Base-by-base conservation (phyloP, 2,888 invertebrate genomes). In the Drosophila rubida region DNA sequence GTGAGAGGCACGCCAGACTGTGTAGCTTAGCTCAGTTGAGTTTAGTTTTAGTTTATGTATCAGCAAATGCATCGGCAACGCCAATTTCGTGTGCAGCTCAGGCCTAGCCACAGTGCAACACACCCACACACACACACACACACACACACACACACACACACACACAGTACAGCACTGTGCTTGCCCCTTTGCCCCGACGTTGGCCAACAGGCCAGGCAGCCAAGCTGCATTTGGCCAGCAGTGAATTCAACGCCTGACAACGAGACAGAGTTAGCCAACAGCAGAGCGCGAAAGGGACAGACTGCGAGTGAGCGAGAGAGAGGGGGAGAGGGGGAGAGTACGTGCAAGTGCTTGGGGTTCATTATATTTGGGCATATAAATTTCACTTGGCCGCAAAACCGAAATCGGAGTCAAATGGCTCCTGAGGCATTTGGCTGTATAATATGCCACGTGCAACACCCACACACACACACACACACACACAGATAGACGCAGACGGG, bases 281-380 rank as follows among this genome's bases (percentile, higher is more conserved):
- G 9, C n/a, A 0, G 14, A 0, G 49, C 22, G 11, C 7, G 32
- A 23, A 16, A 22, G 22, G 4, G 27, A 23, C 30, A 32, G 30
- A 32, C 30, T 4, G 23, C 5, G 41, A n/a, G 27, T 1, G n/a
- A 7, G 23, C 54, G 37, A 4, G 19, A 27, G 41, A 19, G 14
- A 30, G 25, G 37, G 14, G 11, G 23, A 58, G 37, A 4, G 19
- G 32, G 41, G 14, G 14, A 35, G 25, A 44, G 19, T 67, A 80
- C 82, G 72, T 87, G 82, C 86, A 73, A 75, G 75, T 74, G 88
- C 83, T 74, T 78, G 63, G 72, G 85, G 88, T 87, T 84, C 88
- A 84, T 87, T 88, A 83, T 86, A 83, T 79, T 86, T 88, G 88
- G 76, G 80, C 84, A 80, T 86, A 85, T 86, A 85, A 88, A 88